Base-by-base conservation (phyloP, 1,140 invertebrate species). In the Aphelinus certus region DNA sequence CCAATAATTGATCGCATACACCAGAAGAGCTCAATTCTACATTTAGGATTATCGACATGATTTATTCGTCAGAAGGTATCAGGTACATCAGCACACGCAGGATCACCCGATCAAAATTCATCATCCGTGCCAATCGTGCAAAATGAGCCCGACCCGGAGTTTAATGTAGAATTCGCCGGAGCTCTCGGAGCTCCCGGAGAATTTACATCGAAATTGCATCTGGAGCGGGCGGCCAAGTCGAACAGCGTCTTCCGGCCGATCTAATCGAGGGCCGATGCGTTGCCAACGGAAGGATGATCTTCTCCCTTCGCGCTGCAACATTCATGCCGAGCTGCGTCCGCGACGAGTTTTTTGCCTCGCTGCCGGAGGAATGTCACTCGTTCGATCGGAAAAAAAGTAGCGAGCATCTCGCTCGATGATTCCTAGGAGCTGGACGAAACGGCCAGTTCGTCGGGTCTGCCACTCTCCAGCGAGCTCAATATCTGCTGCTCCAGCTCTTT, bases 161-260 rank as follows among this genome's bases (percentile, higher is more conserved):
- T 26, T 26, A 26, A 26, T 26, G 26, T 26, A 26, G 26, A 26
- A 26, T 26, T 26, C 26, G 26, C 26, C 26, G 26, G 26, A 26
- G 26, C 26, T 26, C 26, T 26, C 26, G 26, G 26, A 26, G 26
- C 26, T 26, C 26, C 26, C 1, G 49, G 1, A 55, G 62, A n/a
- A 73, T 73, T 60, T 66, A 57, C 71, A 73, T 73, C 62, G 53
- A 73, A 73, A 73, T 73, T 73, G 71, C 71, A 73, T 73, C 66
- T 64, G 58, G 51, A 64, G 42, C 53, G 4, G 10, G 43, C 46
- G 45, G 49, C 4, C 64, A 51, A 46, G 26, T 26, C 26, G 26
- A 51, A 46, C 42, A 53, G 1, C 43, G 10, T 26, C 26, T 26
- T 26, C 26, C 26, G 26, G 7, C 26, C 60, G 51, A 46, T 64